Evolutionary conservation across 2,113 vertebrate species (phyloP).

Genomic region (Ctenomys sociabilis): DNA sequence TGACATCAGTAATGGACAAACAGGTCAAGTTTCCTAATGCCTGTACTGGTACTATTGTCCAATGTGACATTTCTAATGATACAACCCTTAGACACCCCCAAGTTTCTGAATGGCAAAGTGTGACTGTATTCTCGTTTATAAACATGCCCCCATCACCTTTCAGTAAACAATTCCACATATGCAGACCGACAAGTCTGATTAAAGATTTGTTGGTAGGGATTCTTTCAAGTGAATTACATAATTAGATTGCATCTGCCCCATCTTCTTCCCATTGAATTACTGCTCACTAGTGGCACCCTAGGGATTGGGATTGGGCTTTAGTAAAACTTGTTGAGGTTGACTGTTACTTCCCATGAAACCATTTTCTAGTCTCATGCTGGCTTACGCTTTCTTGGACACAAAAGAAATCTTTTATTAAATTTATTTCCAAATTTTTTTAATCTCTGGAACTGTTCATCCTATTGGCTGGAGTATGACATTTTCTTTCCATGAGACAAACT

Average conservation of each 20-base stretch:
- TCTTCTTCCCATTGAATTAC: not conserved
- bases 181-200: not conserved
- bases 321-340: not conserved
- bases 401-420: not conserved
- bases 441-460: not conserved
- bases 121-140: not conserved
- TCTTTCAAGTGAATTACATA: not conserved
- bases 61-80: not conserved
- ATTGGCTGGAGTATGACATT: not conserved
- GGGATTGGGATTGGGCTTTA: not conserved
- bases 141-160: not conserved
- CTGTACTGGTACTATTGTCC: not conserved
- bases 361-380: not conserved
- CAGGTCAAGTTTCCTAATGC: not conserved
- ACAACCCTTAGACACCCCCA: not conserved
- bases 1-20: not conserved
- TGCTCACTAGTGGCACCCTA: not conserved
- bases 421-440: not conserved
- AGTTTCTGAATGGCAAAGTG: not conserved
- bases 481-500: not conserved
- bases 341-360: not conserved
- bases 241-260: not conserved
- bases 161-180: not conserved
- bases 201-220: not conserved
- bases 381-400: not conserved